phyloP scores from a whole-genome alignment of 2,888 invertebrate genomes.

The Caenorhabditis sp. region DNA sequence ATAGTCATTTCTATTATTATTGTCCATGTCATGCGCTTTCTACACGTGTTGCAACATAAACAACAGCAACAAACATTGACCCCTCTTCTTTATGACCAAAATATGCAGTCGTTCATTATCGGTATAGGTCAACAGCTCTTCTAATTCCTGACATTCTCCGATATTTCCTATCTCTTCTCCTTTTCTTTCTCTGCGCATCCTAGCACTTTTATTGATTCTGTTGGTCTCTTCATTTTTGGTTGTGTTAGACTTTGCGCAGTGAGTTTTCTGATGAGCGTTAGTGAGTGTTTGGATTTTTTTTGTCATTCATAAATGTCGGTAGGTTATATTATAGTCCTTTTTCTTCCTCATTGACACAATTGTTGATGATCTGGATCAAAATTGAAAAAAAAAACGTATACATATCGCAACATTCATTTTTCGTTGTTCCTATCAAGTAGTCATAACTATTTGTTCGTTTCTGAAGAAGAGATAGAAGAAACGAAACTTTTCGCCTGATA shows the following conservation, averaged over 20 bases:
- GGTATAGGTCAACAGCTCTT: background rate
- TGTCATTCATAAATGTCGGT: background rate
- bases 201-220: background rate
- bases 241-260: background rate
- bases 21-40: no score
- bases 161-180: background rate
- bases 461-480: background rate
- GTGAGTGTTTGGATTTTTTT: background rate
- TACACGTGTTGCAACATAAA: no score
- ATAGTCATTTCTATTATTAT: no score
- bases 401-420: background rate
- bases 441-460: background rate
- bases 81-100: no score
- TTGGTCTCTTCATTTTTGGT: background rate
- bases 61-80: no score
- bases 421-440: background rate
- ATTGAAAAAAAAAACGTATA: no score
- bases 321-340: no score
- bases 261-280: background rate
- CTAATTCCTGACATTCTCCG: background rate
- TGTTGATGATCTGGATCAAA: no score
- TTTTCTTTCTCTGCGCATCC: background rate
- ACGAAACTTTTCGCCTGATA: background rate
- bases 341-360: no score
- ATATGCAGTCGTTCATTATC: background rate